Evolutionary conservation across 2,113 vertebrate species (phyloP), one percentile per base, ranked within the genome.

Genomic region (Brachyistius frenatus): DNA sequence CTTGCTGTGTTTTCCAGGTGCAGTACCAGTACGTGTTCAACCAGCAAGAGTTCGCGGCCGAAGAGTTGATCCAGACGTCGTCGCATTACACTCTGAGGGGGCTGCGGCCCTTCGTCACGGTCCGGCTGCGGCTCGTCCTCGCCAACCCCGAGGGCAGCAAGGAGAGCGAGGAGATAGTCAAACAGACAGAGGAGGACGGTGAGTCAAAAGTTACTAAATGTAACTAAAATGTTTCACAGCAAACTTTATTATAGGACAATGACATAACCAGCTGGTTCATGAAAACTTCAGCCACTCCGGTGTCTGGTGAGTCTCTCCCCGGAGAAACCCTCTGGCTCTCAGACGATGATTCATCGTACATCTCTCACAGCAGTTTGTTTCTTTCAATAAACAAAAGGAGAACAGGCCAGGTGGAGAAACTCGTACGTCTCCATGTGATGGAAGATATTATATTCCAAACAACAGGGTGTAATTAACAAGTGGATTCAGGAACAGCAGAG

Each of bases 181-280:
- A 97, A 2, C 97, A 98, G 92, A 99, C 98, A 0, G 98, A 99
- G 70, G 98, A 99, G 77, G 98, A 99, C 0, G 97, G 98, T 99
- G 80, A 91, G 91, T 55, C 7, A 54, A 47, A 10, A 13, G 58
- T 32, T 65, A 2, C 15, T 13, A 16, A 55, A 33, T 14, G 30
- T 6, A 39, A 56, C 68, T 4, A 52, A 37, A 50, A 39, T 23
- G 7, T 71, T 50, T 32, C 10, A 31, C 41, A 44, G 16, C 39
- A 78, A 62, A 61, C 32, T 60, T 41, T 49, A 1, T n/a, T 46
- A 57, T 39, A 0, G 41, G 62, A 52, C 9, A 13, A 53, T 10
- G 35, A n/a, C 14, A 36, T 10, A 32, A 65, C 16, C 39, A 13
- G 41, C 41, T 3, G 10, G 8, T 2, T 7, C 10, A 3, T 11